Evolutionary conservation across 2,113 vertebrate species (phyloP).

Genomic region (Seriola aureovittata): DNA sequence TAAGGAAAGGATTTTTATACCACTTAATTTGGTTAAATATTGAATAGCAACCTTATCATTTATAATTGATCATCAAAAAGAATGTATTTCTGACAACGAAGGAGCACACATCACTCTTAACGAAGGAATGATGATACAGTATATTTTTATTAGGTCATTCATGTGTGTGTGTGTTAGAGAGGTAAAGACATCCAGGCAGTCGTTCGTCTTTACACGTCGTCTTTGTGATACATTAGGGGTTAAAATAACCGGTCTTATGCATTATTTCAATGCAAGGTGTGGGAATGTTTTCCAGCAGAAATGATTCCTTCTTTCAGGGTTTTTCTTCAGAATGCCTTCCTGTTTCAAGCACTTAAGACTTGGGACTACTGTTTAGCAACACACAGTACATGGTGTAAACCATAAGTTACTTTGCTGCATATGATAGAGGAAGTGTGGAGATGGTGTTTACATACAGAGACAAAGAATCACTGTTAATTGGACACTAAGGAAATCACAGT

Average conservation of each 20-base stretch:
- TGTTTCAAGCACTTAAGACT: conserved; percentile 16
- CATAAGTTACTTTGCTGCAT: background rate
- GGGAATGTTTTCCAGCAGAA: conserved; percentile 4
- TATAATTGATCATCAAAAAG: conserved; percentile 35
- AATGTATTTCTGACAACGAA: conserved; percentile 57
- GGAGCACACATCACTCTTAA: conserved; percentile 10
- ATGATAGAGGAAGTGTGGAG: background rate
- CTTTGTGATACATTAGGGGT: conserved; percentile 7
- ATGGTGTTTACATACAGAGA: conserved; percentile 48
- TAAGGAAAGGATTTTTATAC: conserved; percentile 36
- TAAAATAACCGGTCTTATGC: background rate
- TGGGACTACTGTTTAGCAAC: conserved; percentile 5
- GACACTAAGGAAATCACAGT: conserved; percentile 31
- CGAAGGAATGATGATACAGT: conserved; percentile 26
- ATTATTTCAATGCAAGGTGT: conserved; percentile 29
- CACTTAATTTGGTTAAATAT: conserved; percentile 26
- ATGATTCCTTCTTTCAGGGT: conserved; percentile 28
- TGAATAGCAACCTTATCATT: conserved; percentile 16
- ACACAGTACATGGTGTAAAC: background rate
- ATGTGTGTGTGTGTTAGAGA: conserved; percentile 10
- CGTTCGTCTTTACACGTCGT: too few species aligned
- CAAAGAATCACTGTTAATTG: conserved; percentile 39
- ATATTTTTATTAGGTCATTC: conserved; percentile 44
- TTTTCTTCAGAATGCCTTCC: conserved; percentile 60
- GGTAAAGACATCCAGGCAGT: background rate